phyloP scores from a whole-genome alignment of 1,140 invertebrate genomes.

The Apis dorsata region DNA sequence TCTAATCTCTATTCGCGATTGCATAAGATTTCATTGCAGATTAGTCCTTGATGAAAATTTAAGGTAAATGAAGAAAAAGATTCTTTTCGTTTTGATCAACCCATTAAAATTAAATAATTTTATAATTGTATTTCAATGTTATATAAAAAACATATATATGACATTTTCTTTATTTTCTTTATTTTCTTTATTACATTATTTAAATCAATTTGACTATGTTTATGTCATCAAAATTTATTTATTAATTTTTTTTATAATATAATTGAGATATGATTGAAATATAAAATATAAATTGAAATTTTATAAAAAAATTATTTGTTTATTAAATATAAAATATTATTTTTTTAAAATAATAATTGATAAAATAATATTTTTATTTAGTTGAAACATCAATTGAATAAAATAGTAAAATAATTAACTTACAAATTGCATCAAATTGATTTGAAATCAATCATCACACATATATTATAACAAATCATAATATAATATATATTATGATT shows the following conservation, averaged over 20 bases:
- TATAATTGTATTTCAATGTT: no score
- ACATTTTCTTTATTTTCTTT: no score
- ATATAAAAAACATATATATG: no score
- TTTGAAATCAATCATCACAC: neutral
- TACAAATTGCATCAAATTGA: neutral
- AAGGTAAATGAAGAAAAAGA: neutral
- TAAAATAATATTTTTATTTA: neutral
- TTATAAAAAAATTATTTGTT: neutral
- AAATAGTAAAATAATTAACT: neutral
- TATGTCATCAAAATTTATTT: no score
- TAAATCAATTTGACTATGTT: no score
- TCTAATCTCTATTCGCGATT: constrained; percentile 7
- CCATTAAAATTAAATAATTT: no score
- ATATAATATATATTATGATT: neutral
- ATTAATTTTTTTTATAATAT: no score
- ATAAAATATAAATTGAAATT: no score
- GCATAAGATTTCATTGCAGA: neutral
- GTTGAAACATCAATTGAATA: neutral
- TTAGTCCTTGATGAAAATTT: neutral
- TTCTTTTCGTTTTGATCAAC: no score
- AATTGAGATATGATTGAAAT: no score
- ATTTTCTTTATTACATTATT: no score
- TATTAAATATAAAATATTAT: neutral
- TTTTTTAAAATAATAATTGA: neutral
- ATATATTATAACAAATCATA: neutral